Evolutionary conservation across 2,797 vertebrate species (phyloP).

Genomic region (Lacerta bilineata): DNA sequence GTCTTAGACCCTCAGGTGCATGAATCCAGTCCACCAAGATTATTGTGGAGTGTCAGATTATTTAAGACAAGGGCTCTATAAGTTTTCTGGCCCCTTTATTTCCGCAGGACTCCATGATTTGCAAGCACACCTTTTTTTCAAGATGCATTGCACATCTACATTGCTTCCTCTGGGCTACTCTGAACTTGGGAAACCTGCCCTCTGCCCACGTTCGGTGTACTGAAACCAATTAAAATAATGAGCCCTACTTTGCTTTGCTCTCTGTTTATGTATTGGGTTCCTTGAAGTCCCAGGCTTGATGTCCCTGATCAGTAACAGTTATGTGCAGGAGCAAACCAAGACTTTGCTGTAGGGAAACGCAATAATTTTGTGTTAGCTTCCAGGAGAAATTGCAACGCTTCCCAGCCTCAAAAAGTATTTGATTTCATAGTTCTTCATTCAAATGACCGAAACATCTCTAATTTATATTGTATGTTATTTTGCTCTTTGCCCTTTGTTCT

Average conservation of each 20-base stretch:
- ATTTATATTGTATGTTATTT: neutral
- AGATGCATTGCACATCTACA: neutral
- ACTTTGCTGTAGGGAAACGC: neutral
- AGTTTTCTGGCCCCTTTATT: neutral
- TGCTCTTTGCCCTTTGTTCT: neutral
- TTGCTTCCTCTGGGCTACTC: neutral
- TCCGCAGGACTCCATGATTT: neutral
- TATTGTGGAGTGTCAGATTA: neutral
- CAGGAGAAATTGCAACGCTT: neutral
- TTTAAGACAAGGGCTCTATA: neutral
- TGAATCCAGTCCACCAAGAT: neutral
- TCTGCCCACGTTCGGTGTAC: neutral
- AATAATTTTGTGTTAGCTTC: neutral
- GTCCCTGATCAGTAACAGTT: neutral
- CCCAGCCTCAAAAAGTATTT: neutral
- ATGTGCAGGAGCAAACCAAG: neutral
- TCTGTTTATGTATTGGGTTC: neutral
- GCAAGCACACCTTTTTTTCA: neutral
- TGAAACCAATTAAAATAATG: neutral
- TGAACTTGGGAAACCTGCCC: fast-evolving
- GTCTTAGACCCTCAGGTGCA: neutral
- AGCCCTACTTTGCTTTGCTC: neutral
- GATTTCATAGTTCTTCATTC: neutral
- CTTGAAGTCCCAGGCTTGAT: neutral
- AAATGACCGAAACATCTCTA: neutral